These are phyloP conservation scores for Erythrocercus mccallii DNA, from an alignment of 2,113 vertebrate genomes.

Conservation along the genomic window DNA sequence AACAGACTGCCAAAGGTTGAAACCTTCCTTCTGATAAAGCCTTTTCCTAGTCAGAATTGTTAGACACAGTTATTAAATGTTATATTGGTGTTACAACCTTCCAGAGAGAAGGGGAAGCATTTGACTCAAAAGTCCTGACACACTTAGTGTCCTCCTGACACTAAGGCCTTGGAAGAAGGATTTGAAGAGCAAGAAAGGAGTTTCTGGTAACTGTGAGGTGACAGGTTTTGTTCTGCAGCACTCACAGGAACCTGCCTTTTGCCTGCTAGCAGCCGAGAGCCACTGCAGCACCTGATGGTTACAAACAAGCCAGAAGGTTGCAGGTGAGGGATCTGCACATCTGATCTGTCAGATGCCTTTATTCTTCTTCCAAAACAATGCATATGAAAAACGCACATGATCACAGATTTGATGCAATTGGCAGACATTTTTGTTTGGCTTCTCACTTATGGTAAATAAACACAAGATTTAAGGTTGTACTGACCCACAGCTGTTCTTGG, in stretches of 20 bases:
- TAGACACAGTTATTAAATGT: background rate
- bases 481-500: background rate
- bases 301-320: background rate
- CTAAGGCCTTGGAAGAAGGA: background rate
- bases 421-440: background rate
- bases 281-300: background rate
- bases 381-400: fast-evolving
- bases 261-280: background rate
- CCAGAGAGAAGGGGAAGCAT: background rate
- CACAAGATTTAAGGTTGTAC: background rate
- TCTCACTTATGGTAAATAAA: background rate
- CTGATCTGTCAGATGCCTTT: background rate
- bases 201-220: background rate
- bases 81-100: background rate
- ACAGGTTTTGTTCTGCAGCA: background rate
- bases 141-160: background rate
- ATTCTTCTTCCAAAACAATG: background rate
- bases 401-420: background rate
- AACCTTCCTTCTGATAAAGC: background rate
- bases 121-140: background rate
- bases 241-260: background rate
- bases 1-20: background rate
- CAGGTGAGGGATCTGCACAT: background rate
- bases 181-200: background rate
- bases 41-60: background rate